Conservation (phyloP, 2,113 vertebrate genomes). For the Ailurus styani region DNA sequence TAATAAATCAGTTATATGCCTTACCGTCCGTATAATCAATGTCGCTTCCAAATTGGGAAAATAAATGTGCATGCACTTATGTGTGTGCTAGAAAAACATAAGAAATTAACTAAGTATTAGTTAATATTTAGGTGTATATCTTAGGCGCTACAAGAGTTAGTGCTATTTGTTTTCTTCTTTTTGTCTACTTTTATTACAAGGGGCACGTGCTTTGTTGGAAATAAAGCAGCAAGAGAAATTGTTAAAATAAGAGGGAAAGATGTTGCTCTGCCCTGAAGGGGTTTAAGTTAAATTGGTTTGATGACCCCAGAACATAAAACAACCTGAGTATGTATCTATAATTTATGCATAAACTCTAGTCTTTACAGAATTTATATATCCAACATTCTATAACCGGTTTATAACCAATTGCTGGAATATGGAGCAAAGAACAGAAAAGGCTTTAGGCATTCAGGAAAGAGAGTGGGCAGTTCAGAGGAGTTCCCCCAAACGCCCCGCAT, state of each 20-base stretch:
- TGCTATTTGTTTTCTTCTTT: neutral
- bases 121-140: neutral
- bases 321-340: neutral
- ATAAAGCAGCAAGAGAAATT: neutral
- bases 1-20: neutral
- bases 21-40: neutral
- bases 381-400: neutral
- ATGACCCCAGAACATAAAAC: neutral
- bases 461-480: neutral
- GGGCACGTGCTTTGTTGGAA: neutral
- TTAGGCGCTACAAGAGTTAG: neutral
- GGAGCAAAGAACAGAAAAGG: neutral
- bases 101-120: too few species aligned
- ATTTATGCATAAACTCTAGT: neutral
- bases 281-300: neutral
- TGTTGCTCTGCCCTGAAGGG: neutral
- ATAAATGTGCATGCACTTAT: neutral
- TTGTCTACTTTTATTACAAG: neutral
- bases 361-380: neutral
- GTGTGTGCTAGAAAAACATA: neutral
- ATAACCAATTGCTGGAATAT: neutral
- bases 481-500: neutral
- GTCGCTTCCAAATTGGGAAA: neutral
- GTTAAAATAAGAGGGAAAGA: neutral
- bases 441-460: neutral